A percentile compares a stretch with the other conserved stretches of the same genome.
Conservation (phyloP, 2,888 invertebrate genomes). For the Lithophane leautieri region DNA sequence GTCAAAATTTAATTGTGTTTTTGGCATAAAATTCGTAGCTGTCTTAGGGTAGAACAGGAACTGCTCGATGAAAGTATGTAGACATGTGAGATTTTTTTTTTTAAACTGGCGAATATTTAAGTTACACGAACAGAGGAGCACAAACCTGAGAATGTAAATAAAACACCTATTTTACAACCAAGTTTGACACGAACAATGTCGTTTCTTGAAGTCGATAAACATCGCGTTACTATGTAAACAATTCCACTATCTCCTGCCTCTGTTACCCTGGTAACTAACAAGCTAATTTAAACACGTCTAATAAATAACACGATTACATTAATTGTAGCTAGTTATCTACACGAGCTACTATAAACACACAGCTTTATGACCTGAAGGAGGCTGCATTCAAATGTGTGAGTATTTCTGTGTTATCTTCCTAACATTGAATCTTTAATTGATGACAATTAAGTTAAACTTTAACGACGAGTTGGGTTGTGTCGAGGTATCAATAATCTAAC, state of each 20-base stretch:
- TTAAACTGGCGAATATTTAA: not conserved
- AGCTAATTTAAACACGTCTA: constrained; percentile 67
- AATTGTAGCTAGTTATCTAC: constrained; percentile 78
- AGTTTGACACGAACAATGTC: constrained; percentile 32
- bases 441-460: constrained; percentile 59
- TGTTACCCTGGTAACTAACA: constrained; percentile 59
- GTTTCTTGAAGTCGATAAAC: constrained; percentile 43
- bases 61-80: not conserved
- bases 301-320: constrained; percentile 82
- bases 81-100: not conserved
- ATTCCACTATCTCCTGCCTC: constrained; percentile 55
- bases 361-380: constrained; percentile 70
- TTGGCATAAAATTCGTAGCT: too few relatives aligned
- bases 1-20: too few relatives aligned
- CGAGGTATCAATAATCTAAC: constrained; percentile 35
- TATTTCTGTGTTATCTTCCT: constrained; percentile 60
- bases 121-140: not conserved
- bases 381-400: constrained; percentile 55
- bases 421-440: constrained; percentile 61
- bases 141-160: constrained; percentile 2
- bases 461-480: constrained; percentile 47
- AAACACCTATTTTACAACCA: constrained; percentile 23
- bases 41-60: not conserved
- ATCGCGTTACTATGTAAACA: constrained; percentile 53
- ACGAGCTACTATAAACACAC: constrained; percentile 73